Evolutionary conservation across 2,797 vertebrate genomes (phyloP).

Genomic region (Dendrocincla tyrannina): DNA sequence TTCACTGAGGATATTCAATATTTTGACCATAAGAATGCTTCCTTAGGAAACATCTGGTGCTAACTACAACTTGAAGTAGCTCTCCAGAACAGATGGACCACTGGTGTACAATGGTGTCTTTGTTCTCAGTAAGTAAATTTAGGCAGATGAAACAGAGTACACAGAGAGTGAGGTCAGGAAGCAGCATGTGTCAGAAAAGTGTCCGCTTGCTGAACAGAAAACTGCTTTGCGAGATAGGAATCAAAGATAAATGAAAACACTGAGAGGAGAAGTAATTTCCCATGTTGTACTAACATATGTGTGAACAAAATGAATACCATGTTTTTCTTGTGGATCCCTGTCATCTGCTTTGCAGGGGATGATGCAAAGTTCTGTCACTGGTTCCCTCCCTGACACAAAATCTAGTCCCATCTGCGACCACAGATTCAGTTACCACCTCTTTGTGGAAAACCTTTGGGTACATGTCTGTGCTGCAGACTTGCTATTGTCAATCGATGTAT

Average conservation of each 20-base stretch:
- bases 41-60: constrained; percentile 58
- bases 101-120: constrained; percentile 19
- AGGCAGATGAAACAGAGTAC: constrained; percentile 11
- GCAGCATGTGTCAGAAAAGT: neutral
- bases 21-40: constrained; percentile 16
- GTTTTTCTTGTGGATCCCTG: neutral
- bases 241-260: neutral
- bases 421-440: neutral
- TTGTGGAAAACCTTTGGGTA: neutral
- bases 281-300: neutral
- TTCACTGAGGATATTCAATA: neutral
- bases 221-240: neutral
- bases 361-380: neutral
- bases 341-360: neutral
- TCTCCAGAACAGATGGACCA: constrained; percentile 27
- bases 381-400: neutral
- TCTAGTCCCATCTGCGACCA: neutral
- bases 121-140: constrained; percentile 43
- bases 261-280: neutral
- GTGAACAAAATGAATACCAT: neutral
- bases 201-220: neutral
- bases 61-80: neutral
- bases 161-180: neutral
- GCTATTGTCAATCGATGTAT: neutral
- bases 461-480: neutral